Conservation (phyloP, 1,140 invertebrate genomes). For the Drosophila obscura region DNA sequence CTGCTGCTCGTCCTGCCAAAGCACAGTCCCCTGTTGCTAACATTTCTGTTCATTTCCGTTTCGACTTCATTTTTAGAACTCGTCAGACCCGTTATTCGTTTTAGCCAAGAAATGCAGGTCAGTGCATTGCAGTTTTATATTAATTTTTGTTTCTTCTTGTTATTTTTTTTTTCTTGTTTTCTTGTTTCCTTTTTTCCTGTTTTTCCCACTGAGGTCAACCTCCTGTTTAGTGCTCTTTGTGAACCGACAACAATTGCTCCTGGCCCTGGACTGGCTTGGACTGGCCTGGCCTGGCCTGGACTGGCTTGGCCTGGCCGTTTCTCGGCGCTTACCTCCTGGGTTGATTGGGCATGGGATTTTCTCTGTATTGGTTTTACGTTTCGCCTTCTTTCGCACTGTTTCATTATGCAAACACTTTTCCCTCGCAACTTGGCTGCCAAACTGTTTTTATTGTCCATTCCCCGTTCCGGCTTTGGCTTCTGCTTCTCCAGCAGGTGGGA, state of each 20-base stretch:
- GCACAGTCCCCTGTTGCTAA: constrained; percentile 24
- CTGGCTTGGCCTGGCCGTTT: no score
- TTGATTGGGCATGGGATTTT: no score
- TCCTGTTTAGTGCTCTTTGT: constrained; percentile 24
- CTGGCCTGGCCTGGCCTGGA: no score
- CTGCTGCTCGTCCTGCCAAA: background rate
- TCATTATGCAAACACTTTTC: constrained; percentile 42
- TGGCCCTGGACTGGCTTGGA: no score
- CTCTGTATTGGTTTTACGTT: background rate
- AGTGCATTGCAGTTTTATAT: constrained; percentile 60
- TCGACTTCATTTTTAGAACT: constrained; percentile 52
- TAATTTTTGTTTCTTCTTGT: constrained; percentile 41
- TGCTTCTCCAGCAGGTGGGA: constrained; percentile 3
- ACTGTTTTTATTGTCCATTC: constrained; percentile 8
- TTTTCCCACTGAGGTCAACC: constrained; percentile 36
- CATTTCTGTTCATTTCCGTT: constrained; percentile 72
- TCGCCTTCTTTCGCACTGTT: constrained; percentile 19
- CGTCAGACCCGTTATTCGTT: constrained; percentile 46
- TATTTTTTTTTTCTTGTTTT: no score
- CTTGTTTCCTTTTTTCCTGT: background rate
- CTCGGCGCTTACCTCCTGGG: no score
- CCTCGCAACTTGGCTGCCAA: constrained; percentile 24
- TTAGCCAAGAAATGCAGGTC: constrained; percentile 60
- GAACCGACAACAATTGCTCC: constrained; percentile 38
- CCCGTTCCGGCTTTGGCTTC: background rate